phyloP scores from a whole-genome alignment of 2,797 vertebrate genomes.

The Dromococcyx pavoninus region DNA sequence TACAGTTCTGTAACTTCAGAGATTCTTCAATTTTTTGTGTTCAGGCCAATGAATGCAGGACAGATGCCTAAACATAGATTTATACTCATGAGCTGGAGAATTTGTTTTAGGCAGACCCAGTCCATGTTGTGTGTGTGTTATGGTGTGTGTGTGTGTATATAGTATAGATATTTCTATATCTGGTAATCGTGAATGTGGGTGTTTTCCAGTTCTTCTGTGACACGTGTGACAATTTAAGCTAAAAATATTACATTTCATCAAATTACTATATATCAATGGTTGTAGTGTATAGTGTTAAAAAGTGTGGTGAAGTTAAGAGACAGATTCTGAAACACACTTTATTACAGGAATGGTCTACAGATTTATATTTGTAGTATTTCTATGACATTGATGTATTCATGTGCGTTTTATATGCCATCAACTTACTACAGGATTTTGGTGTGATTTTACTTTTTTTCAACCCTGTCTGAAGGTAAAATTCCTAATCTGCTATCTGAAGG shows the following conservation, averaged over 20 bases:
- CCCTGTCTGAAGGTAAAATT: conserved; percentile 85
- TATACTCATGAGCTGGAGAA: not conserved
- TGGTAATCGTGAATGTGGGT: not conserved
- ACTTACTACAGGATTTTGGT: not conserved
- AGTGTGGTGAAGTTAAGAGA: not conserved
- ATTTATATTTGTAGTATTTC: not conserved
- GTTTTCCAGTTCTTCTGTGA: not conserved
- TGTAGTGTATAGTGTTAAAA: not conserved
- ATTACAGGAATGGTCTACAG: not conserved
- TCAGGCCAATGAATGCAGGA: not conserved
- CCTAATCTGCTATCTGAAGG: conserved; percentile 82
- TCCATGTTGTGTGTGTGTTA: not conserved
- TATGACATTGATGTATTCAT: not conserved
- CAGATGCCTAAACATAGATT: not conserved
- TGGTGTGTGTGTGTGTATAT: too few relatives aligned
- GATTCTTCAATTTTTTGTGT: not conserved
- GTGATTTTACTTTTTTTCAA: not conserved
- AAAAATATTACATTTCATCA: not conserved
- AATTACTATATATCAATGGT: not conserved
- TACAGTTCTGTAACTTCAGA: not conserved
- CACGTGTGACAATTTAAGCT: not conserved
- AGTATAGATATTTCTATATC: not conserved
- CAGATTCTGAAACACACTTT: not conserved
- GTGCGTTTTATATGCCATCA: not conserved
- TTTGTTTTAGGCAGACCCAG: not conserved